Evolutionary conservation across 2,113 vertebrate genomes (phyloP), one percentile per base, ranked within the genome.

Genomic region (human): DNA sequence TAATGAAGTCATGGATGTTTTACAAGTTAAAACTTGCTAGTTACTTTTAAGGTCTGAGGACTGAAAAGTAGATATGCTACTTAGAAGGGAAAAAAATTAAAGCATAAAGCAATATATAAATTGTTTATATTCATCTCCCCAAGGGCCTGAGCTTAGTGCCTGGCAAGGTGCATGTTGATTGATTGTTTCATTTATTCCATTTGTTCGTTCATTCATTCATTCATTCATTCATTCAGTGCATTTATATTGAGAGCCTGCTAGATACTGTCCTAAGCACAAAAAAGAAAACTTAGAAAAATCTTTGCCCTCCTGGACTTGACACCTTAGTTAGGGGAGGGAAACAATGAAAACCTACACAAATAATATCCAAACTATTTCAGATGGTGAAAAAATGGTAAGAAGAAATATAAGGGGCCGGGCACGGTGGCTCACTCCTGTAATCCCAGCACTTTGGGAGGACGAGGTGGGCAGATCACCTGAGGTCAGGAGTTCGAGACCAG

Each of bases 1-100:
- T 83, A 61, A 80, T 95, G 84, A 96, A 93, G 89, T 92, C 85
- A 55, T 79, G 48, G 68, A 68, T 83, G 73, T 78, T 80, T 90
- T 76, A 92, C 96, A 96, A 96, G 83, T 96, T 96, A 94, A 93
- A 95, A 50, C 92, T 88, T 93, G 76, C 70, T 75, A 76, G 80
- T 86, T 84, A 93, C 94, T 98, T 97, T 97, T 93, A 97, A 97
- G 95, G 95, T 96, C 83, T 88, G 61, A 95, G 50, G 27, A 70
- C 89, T 80, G 76, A 92, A 32, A 43, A 93, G 72, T 86, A 79
- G 57, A 45, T 87, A 52, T 81, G 75, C 93, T 93, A 89, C 48
- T 85, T 91, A 95, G 91, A 91, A 68, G 88, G 90, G 72, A 96
- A 64, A 64, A 87, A 76, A 61, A 78, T 17, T 22, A 89, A 86